Base-by-base conservation (phyloP, 1,140 invertebrate species). In the Cotesia typhae region DNA sequence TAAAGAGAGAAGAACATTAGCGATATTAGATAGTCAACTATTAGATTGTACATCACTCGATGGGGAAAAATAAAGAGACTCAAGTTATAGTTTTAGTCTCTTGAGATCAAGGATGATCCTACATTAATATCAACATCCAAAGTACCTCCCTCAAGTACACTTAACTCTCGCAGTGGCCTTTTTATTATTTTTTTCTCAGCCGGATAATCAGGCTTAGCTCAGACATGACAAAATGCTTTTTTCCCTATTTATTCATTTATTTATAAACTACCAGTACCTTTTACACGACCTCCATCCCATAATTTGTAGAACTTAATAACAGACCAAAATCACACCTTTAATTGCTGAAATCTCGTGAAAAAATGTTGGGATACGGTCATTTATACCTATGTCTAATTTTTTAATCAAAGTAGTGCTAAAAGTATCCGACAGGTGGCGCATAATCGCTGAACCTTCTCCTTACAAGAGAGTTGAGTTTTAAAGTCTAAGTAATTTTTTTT, bases 111-210 rank as follows among this genome's bases (percentile, higher is more conserved):
- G 66, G 52, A 67, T 53, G 20, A 67, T 67, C 66, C 66, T 53
- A 67, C 51, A 67, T 67, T 67, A 67, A 67, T 67, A 67, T 28
- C 51, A 67, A 55, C 51, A 67, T 67, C 66, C 51, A 55, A 55
- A 67, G 52, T 53, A 35, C 20, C 41, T 36, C 41, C 14, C 7
- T 17, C 52, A 7, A 36, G 51, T 2, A 41, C 66, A 28, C 52
- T 51, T 52, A 51, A 47, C 36, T 37, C 41, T 65, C 28, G 10
- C 63, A 20, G 28, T 67, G 6, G 6, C 10, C 10, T 47, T 47
- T 6, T 47, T 9, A 9, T 47, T 47, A 47, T 51, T 67, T 67
- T 67, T 67, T 28, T 67, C 51, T 67, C 66, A 67, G 51, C 66
- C 66, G 66, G 66, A 53, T 67, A 67, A 67, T 53, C 66, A 67